Conservation (phyloP, 2,888 invertebrate species). For the Drosophila subquinaria region DNA sequence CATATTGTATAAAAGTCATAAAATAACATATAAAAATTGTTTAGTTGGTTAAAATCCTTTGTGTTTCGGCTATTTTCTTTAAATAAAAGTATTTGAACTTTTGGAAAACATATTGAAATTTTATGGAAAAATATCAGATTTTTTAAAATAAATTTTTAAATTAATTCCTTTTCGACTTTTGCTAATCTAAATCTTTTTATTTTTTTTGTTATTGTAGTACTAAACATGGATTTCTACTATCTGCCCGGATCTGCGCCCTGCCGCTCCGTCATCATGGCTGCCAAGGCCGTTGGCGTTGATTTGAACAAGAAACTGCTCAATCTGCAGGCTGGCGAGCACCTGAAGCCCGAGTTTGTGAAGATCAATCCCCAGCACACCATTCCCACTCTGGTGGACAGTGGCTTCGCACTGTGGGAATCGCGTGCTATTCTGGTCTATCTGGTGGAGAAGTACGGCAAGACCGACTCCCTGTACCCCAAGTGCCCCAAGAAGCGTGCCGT, state of each 20-base stretch:
- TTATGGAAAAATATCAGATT: too few species aligned
- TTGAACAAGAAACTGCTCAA: conserved; percentile 88
- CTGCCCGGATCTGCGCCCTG: conserved; percentile 89
- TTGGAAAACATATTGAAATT: too few species aligned
- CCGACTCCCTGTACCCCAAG: conserved; percentile 90
- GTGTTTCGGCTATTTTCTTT: too few species aligned
- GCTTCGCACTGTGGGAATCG: conserved; percentile 93
- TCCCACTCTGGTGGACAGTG: conserved; percentile 94
- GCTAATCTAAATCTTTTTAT: conserved; percentile 42
- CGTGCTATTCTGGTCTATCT: conserved; percentile 93
- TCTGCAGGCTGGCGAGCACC: conserved; percentile 88
- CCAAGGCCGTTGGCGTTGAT: conserved; percentile 89
- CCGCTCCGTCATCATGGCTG: conserved; percentile 88
- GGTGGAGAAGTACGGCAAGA: conserved; percentile 92
- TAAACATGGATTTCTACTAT: conserved; percentile 88
- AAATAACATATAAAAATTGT: too few species aligned
- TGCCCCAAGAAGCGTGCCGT: conserved; percentile 91
- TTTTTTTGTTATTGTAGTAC: conserved; percentile 24
- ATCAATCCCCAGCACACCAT: conserved; percentile 94
- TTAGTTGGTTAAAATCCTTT: too few species aligned
- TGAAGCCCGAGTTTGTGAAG: conserved; percentile 90
- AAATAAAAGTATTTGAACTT: too few species aligned
- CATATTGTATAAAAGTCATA: too few species aligned
- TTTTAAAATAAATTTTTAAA: too few species aligned
- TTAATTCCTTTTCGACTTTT: conserved; percentile 1